Evolutionary conservation across 2,888 invertebrate species (phyloP), one percentile per base, ranked within the genome.

Genomic region (Drymonia ruficornis): DNA sequence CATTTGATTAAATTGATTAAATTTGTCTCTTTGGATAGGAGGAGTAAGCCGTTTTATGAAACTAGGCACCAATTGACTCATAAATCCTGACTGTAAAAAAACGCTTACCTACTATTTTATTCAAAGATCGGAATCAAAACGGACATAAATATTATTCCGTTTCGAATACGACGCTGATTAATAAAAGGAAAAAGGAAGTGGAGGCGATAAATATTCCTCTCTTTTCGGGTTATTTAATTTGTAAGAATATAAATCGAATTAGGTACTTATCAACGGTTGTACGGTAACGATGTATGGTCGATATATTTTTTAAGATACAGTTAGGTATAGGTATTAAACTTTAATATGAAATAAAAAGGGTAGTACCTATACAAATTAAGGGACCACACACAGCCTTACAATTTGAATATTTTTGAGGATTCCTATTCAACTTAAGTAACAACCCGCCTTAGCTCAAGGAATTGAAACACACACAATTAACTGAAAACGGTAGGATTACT

Each of bases 161-260:
- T 58, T 52, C 42, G 42, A 58, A 55, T 38, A 58, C 40, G 53
- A 58, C 44, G 45, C 47, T 60, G 53, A 67, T 63, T 66, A 62
- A 57, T 55, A 53, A 46, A 56, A 56, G 59, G 54, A 50, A 65
- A 65, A 61, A 46, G 55, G 53, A 59, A 53, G 52, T 44, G 18
- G 28, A 36, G 16, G 42, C 47, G 15, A 64, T 67, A 59, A 55
- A 65, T 52, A 48, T 49, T 54, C 42, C 5, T 40, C 9, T 54
- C 50, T 45, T 12, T 55, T 51, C 53, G 48, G 50, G 56, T 61
- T 65, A 52, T 36, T 51, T 55, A 23, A 49, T 36, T 16, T 23
- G 29, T 28, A 50, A 16, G 5, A 36, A 45, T 34, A 34, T 4
- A 29, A 31, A 46, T 46, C 31, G 29, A 2, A 23, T 23, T n/a